Percentiles rank a stretch among this genome's conserved stretches.
Conservation (phyloP, 2,113 vertebrate genomes). For the Piprites chloris region DNA sequence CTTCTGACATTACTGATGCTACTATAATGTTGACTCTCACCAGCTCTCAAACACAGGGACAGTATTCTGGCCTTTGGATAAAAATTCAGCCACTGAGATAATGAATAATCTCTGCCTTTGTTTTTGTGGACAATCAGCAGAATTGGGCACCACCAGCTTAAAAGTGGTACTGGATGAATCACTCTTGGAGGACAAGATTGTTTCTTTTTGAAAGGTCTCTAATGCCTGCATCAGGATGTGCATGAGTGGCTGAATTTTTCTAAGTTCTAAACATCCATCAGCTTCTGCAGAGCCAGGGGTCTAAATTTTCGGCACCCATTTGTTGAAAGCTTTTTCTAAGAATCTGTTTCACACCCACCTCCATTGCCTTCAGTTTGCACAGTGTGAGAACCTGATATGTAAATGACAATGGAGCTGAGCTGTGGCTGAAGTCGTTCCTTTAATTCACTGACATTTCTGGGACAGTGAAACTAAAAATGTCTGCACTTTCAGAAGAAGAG, state of each 20-base stretch:
- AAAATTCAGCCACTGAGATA: not conserved
- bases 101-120: not conserved
- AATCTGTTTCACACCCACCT: conserved; percentile 36
- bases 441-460: conserved; percentile 60
- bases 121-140: not conserved
- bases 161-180: not conserved
- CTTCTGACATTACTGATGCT: not conserved
- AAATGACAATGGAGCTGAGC: conserved; percentile 52
- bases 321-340: not conserved
- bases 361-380: conserved; percentile 3
- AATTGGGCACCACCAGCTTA: not conserved
- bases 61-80: not conserved
- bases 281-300: not conserved
- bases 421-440: not conserved
- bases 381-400: conserved; percentile 45
- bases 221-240: not conserved
- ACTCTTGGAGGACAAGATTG: not conserved
- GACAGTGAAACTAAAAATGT: conserved; percentile 47
- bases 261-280: not conserved
- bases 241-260: not conserved
- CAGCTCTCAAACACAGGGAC: not conserved
- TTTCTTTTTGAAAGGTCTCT: not conserved
- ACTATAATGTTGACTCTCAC: not conserved
- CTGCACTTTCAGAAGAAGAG: conserved; percentile 20
- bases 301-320: not conserved